A percentile compares a stretch with the other conserved stretches of the same genome.
Evolutionary conservation across 2,888 invertebrate species (phyloP).

Genomic region (Synanthedon andrenaeformis): DNA sequence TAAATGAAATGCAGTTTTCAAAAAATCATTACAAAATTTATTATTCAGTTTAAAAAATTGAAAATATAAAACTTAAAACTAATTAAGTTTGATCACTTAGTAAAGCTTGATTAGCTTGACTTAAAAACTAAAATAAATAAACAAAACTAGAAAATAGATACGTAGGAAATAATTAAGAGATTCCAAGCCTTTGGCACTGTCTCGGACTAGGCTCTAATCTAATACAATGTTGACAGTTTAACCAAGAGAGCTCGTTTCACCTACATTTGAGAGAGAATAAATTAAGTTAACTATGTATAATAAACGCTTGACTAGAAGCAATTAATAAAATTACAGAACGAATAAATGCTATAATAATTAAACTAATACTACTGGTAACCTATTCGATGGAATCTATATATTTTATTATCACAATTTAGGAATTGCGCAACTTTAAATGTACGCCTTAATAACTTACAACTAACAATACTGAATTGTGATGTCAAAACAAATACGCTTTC

Average conservation of each 20-base stretch:
- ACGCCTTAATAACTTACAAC: constrained; percentile 24
- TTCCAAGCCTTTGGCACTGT: constrained; percentile 61
- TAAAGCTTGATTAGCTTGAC: constrained; percentile 50
- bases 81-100: constrained; percentile 44
- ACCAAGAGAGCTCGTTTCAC: constrained; percentile 34
- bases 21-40: constrained; percentile 34
- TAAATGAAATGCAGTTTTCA: constrained; percentile 3
- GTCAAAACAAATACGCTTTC: constrained; percentile 12
- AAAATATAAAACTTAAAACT: constrained; percentile 29
- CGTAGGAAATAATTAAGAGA: constrained; percentile 38
- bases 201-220: constrained; percentile 36
- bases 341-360: constrained; percentile 16
- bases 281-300: background rate
- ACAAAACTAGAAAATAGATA: constrained; percentile 16
- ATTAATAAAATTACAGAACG: constrained; percentile 15
- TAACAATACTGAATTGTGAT: constrained; percentile 38
- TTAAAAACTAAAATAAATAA: constrained; percentile 22
- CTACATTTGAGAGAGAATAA: constrained; percentile 6
- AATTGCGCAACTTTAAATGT: constrained; percentile 43
- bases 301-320: constrained; percentile 34
- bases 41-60: constrained; percentile 16
- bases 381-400: constrained; percentile 46
- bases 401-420: constrained; percentile 55
- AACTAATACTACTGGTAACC: constrained; percentile 19
- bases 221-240: constrained; percentile 6